Evolutionary conservation across 2,113 vertebrate species (phyloP), one percentile per base, ranked within the genome.

Genomic region (Seriola dumerili): DNA sequence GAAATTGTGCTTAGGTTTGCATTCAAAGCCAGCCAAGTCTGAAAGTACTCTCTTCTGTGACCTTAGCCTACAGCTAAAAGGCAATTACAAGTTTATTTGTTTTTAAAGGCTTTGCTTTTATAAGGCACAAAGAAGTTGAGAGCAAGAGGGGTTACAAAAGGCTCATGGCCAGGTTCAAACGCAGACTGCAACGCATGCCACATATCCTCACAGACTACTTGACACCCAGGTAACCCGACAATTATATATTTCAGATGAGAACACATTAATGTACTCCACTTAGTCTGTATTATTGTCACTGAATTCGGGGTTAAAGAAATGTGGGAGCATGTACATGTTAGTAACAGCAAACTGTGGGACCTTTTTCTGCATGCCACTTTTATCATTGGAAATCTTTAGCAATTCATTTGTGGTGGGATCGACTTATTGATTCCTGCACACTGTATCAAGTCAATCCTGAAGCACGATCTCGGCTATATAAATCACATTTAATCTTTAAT

Each of bases 1-100:
- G 64, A 88, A 88, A 85, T 78, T 86, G 40, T 80, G 89, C 85
- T 84, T 70, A 25, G 78, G 71, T 38, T 55, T 75, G 80, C 78
- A 88, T 80, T 82, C 69, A 81, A 63, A 80, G 55, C 36, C 55
- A 66, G 52, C 63, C 46, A 82, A 79, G 68, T 84, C 72, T 87
- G 55, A 85, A 84, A 87, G 42, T 40, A 65, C 21, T 48, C 58
- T 54, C 80, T 59, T 76, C 61, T 13, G 32, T 83, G 82, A 90
- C 85, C 85, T 85, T 62, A 72, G 58, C 80, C 52, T 59, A 80
- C 57, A 63, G 73, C 78, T 71, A 78, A 74, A 83, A 83, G 38
- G 74, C 64, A 89, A 83, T 84, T 83, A 62, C 59, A 65, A 32
- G 66, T 84, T 40, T 71, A 69, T 64, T 76, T 80, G 66, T 71